Conservation (phyloP, 2,797 vertebrate species). For the Serranus cabrilla region DNA sequence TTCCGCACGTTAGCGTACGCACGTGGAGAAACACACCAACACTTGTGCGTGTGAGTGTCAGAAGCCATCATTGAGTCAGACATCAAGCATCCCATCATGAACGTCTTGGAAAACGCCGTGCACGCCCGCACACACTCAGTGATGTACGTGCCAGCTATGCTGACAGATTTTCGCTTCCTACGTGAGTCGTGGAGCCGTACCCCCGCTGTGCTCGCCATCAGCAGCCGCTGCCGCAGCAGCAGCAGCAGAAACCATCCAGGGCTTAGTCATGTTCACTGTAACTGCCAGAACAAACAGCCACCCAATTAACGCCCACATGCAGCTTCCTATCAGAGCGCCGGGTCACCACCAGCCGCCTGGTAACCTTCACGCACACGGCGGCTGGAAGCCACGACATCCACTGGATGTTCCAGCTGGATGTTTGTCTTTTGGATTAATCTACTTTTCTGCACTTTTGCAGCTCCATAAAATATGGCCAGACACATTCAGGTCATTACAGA, state of each 20-base stretch:
- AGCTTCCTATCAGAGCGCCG: constrained; percentile 17
- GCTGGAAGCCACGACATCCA: background rate
- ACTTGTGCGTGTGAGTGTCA: background rate
- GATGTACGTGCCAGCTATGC: constrained; percentile 28
- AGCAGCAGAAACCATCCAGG: constrained; percentile 16
- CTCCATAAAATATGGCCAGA: background rate
- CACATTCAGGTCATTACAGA: background rate
- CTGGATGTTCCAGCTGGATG: background rate
- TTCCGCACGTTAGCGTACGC: constrained; percentile 36
- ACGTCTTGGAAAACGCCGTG: constrained; percentile 3
- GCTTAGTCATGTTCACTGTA: constrained; percentile 12
- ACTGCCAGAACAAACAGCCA: constrained; percentile 29
- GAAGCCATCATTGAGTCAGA: constrained; percentile 47
- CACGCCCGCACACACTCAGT: constrained; percentile 1
- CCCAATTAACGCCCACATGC: constrained; percentile 30
- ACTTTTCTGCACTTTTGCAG: background rate
- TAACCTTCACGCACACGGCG: constrained; percentile 28
- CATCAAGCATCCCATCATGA: constrained; percentile 38
- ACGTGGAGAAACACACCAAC: background rate
- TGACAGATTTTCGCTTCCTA: constrained; percentile 48
- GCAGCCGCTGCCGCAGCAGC: background rate
- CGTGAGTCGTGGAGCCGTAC: constrained; percentile 21
- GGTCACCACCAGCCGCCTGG: constrained; percentile 18
- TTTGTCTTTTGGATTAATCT: background rate
- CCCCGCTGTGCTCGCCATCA: constrained; percentile 24